phyloP scores from a whole-genome alignment of 35 echinoderm and acorn worm species.

The Hemicentrotus pulcherrimus region DNA sequence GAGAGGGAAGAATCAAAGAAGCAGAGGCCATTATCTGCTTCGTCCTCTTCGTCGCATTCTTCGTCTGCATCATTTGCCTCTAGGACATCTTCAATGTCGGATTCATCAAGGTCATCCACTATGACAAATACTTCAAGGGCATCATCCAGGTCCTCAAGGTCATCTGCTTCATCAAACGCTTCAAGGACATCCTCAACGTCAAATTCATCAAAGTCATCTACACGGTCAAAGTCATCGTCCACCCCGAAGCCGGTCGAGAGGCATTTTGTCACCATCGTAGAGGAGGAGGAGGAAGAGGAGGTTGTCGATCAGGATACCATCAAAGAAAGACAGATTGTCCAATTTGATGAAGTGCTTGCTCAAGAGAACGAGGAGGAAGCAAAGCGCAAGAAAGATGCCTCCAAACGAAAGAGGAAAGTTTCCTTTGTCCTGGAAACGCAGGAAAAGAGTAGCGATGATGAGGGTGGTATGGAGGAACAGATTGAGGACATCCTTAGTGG shows the following conservation, averaged over 20 bases:
- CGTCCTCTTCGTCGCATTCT: not conserved
- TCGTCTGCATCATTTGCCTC: conserved; percentile 10
- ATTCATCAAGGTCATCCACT: not conserved
- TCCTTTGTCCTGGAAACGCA: not conserved
- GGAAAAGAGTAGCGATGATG: not conserved
- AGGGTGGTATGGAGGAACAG: conserved; percentile 6
- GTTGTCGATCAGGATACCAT: conserved; percentile 27
- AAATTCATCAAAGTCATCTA: not conserved
- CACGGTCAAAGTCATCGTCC: conserved; percentile 26
- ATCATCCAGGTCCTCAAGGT: not conserved
- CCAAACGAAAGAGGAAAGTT: not conserved
- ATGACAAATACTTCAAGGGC: not conserved
- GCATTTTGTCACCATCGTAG: conserved; percentile 35
- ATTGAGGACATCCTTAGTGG: not conserved
- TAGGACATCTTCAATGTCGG: not conserved
- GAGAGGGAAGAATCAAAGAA: not conserved
- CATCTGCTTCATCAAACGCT: conserved; percentile 11
- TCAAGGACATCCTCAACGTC: not conserved
- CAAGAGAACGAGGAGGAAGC: conserved; percentile 27
- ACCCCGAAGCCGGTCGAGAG: not conserved
- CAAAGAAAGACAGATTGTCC: conserved; percentile 22
- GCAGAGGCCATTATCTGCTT: conserved; percentile 13
- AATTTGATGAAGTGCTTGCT: not conserved
- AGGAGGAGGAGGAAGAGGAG: conserved; percentile 48
- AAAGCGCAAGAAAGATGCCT: not conserved